These are phyloP conservation scores for Eulemur coronatus DNA, from an alignment of 2,797 vertebrate species.

Conservation along the genomic window DNA sequence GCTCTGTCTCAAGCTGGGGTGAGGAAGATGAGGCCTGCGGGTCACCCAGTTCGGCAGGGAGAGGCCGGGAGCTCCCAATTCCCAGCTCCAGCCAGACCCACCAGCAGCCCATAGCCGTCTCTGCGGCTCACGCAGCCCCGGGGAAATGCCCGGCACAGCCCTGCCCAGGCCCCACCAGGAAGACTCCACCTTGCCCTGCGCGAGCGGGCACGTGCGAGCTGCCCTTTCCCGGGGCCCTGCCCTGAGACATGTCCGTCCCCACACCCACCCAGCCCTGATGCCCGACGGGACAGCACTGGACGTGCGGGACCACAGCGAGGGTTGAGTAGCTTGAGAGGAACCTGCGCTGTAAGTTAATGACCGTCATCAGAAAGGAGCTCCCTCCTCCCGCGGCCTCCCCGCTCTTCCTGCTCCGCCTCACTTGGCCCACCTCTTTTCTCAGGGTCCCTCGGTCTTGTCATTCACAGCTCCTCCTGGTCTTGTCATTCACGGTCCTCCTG, in stretches of 20 bases:
- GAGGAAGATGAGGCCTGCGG: not conserved
- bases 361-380: not conserved
- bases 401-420: not conserved
- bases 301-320: accelerated
- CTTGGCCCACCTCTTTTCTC: not conserved
- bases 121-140: not conserved
- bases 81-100: not conserved
- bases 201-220: accelerated
- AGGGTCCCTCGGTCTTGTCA: not conserved
- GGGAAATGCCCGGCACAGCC: not conserved
- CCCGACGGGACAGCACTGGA: not conserved
- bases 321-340: not conserved
- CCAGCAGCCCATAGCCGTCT: not conserved
- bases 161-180: not conserved
- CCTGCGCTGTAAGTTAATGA: not conserved
- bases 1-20: not conserved
- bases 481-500: not conserved
- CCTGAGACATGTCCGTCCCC: accelerated
- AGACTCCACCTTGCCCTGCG: too few species aligned
- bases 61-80: not conserved
- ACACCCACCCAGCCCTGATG: accelerated
- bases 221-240: not conserved
- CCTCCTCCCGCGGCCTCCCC: not conserved
- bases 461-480: not conserved
- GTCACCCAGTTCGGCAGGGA: accelerated